A percentile compares a stretch with the other conserved stretches of the same genome.
These are phyloP conservation scores for Entosphenus tridentatus DNA, from an alignment of 2,113 vertebrate genomes.

Conservation along the genomic window DNA sequence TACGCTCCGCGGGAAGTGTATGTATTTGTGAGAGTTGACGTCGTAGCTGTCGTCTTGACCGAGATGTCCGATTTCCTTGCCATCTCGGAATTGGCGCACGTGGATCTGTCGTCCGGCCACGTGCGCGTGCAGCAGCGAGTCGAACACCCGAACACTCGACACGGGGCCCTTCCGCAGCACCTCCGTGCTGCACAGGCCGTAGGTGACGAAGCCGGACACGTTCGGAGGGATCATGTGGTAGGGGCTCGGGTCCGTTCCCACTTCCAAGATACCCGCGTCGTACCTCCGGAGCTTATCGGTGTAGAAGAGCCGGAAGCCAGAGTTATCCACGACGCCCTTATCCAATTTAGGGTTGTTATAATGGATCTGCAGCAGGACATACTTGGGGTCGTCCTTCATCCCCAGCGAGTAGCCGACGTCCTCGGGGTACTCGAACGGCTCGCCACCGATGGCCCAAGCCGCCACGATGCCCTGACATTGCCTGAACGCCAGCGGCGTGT, in stretches of 20 bases:
- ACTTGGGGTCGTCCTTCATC: background rate
- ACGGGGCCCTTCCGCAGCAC: no score
- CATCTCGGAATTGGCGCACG: no score
- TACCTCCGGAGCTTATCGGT: background rate
- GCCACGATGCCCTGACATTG: no score
- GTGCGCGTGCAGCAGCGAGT: no score
- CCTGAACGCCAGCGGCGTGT: no score
- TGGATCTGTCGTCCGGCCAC: no score
- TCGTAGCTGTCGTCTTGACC: no score
- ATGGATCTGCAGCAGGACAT: background rate
- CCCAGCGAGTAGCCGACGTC: conserved; percentile 2
- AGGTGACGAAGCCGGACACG: background rate
- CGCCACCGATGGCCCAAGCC: no score
- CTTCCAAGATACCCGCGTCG: background rate
- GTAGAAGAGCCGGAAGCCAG: conserved; percentile 2
- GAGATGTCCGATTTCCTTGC: no score
- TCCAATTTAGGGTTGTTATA: background rate
- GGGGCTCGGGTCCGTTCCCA: background rate
- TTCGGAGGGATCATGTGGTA: background rate
- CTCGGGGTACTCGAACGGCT: background rate
- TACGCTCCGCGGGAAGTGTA: no score
- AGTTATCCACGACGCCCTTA: background rate
- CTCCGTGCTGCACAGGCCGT: background rate
- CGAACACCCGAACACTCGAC: no score
- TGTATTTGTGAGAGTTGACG: no score